Evolutionary conservation across 2,797 vertebrate species (phyloP), one percentile per base, ranked within the genome.

Genomic region (Odontamblyopus lacepedii): DNA sequence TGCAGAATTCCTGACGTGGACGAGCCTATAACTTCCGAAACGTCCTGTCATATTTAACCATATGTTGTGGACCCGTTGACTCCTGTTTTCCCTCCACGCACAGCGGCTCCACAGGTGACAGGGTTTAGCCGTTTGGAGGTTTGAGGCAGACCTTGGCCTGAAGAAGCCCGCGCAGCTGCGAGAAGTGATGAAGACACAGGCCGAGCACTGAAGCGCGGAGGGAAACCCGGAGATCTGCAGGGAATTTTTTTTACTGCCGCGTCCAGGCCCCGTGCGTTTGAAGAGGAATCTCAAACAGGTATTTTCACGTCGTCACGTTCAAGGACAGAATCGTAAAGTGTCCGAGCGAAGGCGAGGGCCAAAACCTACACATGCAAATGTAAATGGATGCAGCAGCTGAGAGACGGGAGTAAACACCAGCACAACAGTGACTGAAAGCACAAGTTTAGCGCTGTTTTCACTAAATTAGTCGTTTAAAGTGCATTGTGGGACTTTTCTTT

Each of bases 221-320:
- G 78, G 72, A 74, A 75, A 27, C 41, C 44, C 62, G 30, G 12
- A 27, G 51, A 32, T 73, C 53, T 64, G 55, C 76, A 30, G 80
- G 87, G 84, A 88, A 87, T 74, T 82, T 71, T 79, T 85, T 85
- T 74, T 38, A 81, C 12, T 64, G 19, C 73, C 81, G 35, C 6
- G 35, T 38, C 76, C 19, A 63, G 50, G n/a, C 62, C 57, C 59
- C 30, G 5, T 2, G 16, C 65, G 76, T 80, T 69, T 75, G 71
- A 79, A 84, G 69, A 80, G 38, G 29, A 68, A 32, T 38, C 9
- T 23, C 30, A 16, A 35, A 7, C 30, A 19, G 48, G 53, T 69
- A 35, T 75, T 57, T 26, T 56, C 27, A 29, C 32, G 19, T 75
- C 63, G 38, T 29, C 41, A 19, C 64, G 76, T 63, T 60, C 51